Conservation (phyloP, 2,888 invertebrate genomes). For the Thereva nobilitata region DNA sequence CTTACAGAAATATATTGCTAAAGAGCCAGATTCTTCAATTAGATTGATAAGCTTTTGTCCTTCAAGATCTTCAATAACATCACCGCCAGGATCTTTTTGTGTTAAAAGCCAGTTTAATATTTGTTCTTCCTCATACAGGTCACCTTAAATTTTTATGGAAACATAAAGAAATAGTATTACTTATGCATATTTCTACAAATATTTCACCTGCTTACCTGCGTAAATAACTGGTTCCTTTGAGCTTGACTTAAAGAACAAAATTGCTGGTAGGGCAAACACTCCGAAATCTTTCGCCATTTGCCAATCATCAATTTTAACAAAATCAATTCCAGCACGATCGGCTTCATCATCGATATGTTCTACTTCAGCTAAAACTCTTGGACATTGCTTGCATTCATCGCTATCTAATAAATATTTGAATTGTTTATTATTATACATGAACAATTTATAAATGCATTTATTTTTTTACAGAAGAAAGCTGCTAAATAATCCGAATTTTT, state of each 20-base stretch:
- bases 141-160: slow-evolving; percentile 62
- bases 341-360: slow-evolving; percentile 95
- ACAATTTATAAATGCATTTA: not conserved
- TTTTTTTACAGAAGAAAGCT: slow-evolving; percentile 82
- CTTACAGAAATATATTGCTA: slow-evolving; percentile 94
- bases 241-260: slow-evolving; percentile 85
- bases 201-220: slow-evolving; percentile 65
- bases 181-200: not conserved
- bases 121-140: slow-evolving; percentile 83
- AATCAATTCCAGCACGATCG: slow-evolving; percentile 86
- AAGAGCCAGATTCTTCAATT: slow-evolving; percentile 78
- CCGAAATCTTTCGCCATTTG: slow-evolving; percentile 85
- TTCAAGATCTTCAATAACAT: slow-evolving; percentile 85
- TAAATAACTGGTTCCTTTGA: slow-evolving; percentile 90
- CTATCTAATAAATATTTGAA: slow-evolving; percentile 67
- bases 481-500: slow-evolving; percentile 88
- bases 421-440: slow-evolving; percentile 6
- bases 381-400: slow-evolving; percentile 93
- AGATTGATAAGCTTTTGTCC: slow-evolving; percentile 76
- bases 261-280: slow-evolving; percentile 87
- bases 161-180: not conserved
- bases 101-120: slow-evolving; percentile 88
- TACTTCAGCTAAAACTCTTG: slow-evolving; percentile 81
- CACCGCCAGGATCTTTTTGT: slow-evolving; percentile 90
- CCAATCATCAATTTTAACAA: slow-evolving; percentile 89